Evolutionary conservation across 2,113 vertebrate genomes (phyloP).

Genomic region (Oreochromis niloticus): DNA sequence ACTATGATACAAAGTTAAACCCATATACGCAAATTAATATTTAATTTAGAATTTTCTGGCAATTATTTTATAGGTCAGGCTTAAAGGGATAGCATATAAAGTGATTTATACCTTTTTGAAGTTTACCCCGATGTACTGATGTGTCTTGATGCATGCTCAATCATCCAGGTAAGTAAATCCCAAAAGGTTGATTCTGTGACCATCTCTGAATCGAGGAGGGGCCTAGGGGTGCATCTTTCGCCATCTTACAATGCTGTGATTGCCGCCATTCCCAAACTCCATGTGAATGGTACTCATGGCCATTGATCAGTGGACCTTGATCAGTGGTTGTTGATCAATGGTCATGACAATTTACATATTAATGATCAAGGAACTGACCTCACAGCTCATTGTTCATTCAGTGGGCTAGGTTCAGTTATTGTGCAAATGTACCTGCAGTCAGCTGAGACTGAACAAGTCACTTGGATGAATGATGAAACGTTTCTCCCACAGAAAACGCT

Average conservation of each 20-base stretch:
- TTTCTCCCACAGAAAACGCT: neutral
- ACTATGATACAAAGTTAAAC: neutral
- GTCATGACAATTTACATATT: neutral
- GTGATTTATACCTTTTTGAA: neutral
- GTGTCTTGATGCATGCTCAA: neutral
- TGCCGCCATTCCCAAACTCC: neutral
- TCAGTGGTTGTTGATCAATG: neutral
- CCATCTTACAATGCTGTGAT: neutral
- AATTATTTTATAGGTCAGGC: neutral
- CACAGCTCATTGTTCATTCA: neutral
- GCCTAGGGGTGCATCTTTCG: neutral
- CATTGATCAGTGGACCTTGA: neutral
- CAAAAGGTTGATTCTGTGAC: neutral
- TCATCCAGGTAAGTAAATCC: neutral
- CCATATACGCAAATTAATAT: neutral
- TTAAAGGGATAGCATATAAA: neutral
- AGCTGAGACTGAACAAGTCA: neutral
- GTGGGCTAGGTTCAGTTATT: neutral
- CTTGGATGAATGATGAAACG: neutral
- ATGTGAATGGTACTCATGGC: neutral
- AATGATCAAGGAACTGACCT: neutral
- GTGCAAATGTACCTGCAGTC: neutral
- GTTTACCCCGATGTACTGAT: neutral
- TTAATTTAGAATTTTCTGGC: neutral
- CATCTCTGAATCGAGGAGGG: neutral